Conservation (phyloP, 1,140 invertebrate species). For the Thereuonema tuberculata region DNA sequence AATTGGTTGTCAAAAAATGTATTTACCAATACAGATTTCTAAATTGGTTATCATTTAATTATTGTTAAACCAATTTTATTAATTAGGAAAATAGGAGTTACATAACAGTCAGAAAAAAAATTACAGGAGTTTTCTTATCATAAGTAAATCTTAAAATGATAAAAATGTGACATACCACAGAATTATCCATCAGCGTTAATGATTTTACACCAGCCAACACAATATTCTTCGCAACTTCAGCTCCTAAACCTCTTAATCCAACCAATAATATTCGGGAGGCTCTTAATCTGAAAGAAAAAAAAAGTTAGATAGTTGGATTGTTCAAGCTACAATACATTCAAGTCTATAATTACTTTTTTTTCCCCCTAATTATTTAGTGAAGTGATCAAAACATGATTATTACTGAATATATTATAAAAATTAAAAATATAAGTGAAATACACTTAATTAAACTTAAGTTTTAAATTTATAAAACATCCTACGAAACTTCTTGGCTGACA, state of each 20-base stretch:
- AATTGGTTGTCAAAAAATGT: background rate
- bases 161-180: conserved; percentile 55
- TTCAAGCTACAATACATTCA: background rate
- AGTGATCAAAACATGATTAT: too few species aligned
- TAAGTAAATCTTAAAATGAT: too few species aligned
- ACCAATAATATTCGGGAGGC: conserved; percentile 71
- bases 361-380: too few species aligned
- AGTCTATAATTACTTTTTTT: too few species aligned
- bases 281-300: conserved; percentile 49
- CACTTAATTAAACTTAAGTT: too few species aligned
- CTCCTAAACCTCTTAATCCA: conserved; percentile 76
- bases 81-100: background rate
- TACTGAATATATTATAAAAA: too few species aligned
- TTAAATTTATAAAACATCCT: too few species aligned
- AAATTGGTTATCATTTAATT: background rate
- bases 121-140: too few species aligned
- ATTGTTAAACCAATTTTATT: background rate
- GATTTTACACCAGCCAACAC: conserved; percentile 86
- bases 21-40: background rate
- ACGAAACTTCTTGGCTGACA: too few species aligned
- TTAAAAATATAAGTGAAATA: too few species aligned
- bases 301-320: background rate
- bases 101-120: background rate
- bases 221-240: conserved; percentile 93
- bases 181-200: conserved; percentile 72